Base-by-base conservation (phyloP, 2,797 vertebrate genomes). In the Rhynchonycteris naso region DNA sequence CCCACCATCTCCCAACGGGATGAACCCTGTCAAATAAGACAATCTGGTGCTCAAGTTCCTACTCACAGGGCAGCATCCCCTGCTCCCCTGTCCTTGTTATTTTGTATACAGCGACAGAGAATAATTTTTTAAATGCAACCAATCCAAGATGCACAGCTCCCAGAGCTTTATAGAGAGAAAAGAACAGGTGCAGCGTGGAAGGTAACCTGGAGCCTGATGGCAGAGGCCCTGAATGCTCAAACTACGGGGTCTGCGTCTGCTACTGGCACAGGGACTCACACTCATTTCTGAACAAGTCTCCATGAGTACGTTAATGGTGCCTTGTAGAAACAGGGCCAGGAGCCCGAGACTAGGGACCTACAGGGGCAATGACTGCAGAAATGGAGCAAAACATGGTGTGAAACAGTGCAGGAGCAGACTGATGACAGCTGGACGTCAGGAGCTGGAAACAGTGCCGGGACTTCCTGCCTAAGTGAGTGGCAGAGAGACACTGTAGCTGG, bases 21-120 rank as follows among this genome's bases (percentile, higher is more conserved):
- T 56, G 54, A 38, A 52, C 58, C 76, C 28, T 66, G 94, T 59
- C 54, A 86, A 86, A 38, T 56, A 92, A 83, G 68, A 50, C 43
- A 90, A 71, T 43, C 15, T 91, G 58, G 35, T n/a, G 33, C 5
- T 50, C 56, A 28, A 78, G 84, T 69, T 84, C 21, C 68, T 88
- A 28, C 33, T 75, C 82, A 30, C 16, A 30, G 35, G 58, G 43
- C 35, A 85, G 22, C 35, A 58, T 43, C 43, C 43, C 43, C 43
- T 7, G 5, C 43, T 7, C 43, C 7, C 5, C 16, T 24, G 66
- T 28, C 30, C n/a, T 78, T 89, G 47, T 74, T 59, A 65, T 72
- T 71, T 56, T 74, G 35, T 54, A 86, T 4, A 33, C 7, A 61
- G 33, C 47, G 50, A 75, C 10, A 71, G 52, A 69, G 71, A 88